A percentile compares a stretch with the other conserved stretches of the same genome.
phyloP scores from a whole-genome alignment of 2,113 vertebrate genomes.

The Heliornis fulica region DNA sequence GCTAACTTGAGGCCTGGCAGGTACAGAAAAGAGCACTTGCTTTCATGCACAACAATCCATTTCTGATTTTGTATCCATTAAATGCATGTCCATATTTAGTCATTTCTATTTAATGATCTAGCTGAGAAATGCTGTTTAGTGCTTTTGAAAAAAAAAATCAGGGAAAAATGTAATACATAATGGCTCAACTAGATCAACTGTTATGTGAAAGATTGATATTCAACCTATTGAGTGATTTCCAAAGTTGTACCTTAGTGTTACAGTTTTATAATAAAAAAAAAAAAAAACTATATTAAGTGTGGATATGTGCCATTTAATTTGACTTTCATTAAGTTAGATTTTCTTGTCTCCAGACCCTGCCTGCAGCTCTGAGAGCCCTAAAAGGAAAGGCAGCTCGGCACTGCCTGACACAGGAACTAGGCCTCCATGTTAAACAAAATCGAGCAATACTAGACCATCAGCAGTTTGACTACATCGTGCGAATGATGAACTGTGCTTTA shows the following conservation, averaged over 20 bases:
- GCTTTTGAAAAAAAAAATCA: neutral
- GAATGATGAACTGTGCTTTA: constrained; percentile 97
- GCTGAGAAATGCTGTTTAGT: neutral
- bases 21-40: neutral
- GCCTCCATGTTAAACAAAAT: constrained; percentile 92
- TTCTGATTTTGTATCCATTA: neutral
- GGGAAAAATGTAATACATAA: neutral
- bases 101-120: neutral
- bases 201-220: neutral
- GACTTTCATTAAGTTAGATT: neutral
- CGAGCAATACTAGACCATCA: constrained; percentile 95
- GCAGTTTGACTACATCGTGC: constrained; percentile 94
- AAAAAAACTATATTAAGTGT: neutral
- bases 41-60: neutral
- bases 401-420: constrained; percentile 91
- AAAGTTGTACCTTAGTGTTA: neutral
- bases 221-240: neutral
- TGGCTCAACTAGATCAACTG: neutral
- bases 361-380: constrained; percentile 91
- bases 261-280: neutral
- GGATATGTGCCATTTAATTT: neutral
- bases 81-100: neutral
- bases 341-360: constrained; percentile 82
- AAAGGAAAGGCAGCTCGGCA: constrained; percentile 94
- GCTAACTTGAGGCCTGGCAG: neutral